A percentile compares a stretch with the other conserved stretches of the same genome.
Conservation (phyloP, 2,113 vertebrate genomes). For the Ophiodon elongatus region DNA sequence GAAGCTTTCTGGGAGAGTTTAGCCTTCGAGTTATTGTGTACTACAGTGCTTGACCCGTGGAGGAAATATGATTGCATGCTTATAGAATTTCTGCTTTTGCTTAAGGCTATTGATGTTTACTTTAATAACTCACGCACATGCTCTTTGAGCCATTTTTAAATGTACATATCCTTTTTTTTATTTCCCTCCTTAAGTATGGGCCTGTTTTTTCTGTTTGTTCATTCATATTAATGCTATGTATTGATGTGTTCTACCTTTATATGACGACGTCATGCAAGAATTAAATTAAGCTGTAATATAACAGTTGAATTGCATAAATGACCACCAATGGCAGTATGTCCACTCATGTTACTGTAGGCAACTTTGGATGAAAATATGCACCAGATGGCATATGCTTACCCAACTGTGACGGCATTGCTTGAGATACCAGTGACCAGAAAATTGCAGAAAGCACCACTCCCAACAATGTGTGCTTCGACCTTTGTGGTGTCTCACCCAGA, state of each 20-base stretch:
- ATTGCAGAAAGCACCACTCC: constrained; percentile 32
- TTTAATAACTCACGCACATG: constrained; percentile 47
- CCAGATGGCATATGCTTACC: constrained; percentile 25
- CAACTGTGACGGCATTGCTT: constrained; percentile 25
- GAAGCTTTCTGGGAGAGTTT: constrained; percentile 42
- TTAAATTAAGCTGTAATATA: not conserved
- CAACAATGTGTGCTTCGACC: constrained; percentile 39
- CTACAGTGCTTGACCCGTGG: constrained; percentile 48
- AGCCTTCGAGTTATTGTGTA: constrained; percentile 46
- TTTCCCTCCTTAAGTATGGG: not conserved
- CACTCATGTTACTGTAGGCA: constrained; percentile 4
- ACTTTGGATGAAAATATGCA: constrained; percentile 13
- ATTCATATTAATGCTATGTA: not conserved
- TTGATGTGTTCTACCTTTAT: not conserved
- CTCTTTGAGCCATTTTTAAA: constrained; percentile 15
- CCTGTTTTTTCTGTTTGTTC: not conserved
- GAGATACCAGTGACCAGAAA: constrained; percentile 52
- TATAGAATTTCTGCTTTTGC: constrained; percentile 36
- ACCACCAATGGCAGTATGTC: constrained; percentile 3
- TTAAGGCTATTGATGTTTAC: constrained; percentile 62
- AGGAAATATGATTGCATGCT: constrained; percentile 43
- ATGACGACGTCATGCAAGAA: not conserved
- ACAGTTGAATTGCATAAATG: constrained; percentile 16
- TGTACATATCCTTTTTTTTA: not conserved
- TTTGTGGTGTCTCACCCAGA: constrained; percentile 52